Percentiles rank a stretch among this genome's conserved stretches.
Evolutionary conservation across 64 coral and sea anemone species (phyloP).

Genomic region (Actinia tenebrosa): DNA sequence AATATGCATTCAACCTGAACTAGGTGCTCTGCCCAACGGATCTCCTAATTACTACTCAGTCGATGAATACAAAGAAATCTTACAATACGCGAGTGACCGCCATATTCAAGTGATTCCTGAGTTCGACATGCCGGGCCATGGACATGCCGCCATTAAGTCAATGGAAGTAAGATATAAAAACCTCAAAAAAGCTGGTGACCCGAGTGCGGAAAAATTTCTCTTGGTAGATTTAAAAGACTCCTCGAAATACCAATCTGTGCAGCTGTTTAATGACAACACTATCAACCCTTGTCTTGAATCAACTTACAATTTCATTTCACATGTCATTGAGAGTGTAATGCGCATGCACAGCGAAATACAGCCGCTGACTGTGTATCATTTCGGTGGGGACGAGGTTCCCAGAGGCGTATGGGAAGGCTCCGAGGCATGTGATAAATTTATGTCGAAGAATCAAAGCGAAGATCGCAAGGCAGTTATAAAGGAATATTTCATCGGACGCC

Average conservation of each 20-base stretch:
- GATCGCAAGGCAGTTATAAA: background rate
- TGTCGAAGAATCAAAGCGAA: background rate
- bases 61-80: slow-evolving; percentile 13
- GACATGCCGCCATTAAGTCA: slow-evolving; percentile 58
- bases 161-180: slow-evolving; percentile 41
- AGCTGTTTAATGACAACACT: slow-evolving; percentile 46
- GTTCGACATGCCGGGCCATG: slow-evolving; percentile 72
- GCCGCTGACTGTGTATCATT: slow-evolving; percentile 52
- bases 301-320: slow-evolving; percentile 48
- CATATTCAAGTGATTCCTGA: slow-evolving; percentile 72
- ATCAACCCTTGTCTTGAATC: slow-evolving; percentile 71
- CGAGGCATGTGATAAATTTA: background rate
- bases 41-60: slow-evolving; percentile 11
- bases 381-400: slow-evolving; percentile 62
- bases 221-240: slow-evolving; percentile 29
- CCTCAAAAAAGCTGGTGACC: slow-evolving; percentile 18
- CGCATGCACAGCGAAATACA: slow-evolving; percentile 45
- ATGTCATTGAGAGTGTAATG: slow-evolving; percentile 29
- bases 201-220: slow-evolving; percentile 24
- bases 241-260: slow-evolving; percentile 39
- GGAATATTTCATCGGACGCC: slow-evolving; percentile 29
- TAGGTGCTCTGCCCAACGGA: slow-evolving; percentile 34
- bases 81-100: slow-evolving; percentile 43
- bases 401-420: slow-evolving; percentile 24
- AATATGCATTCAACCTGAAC: slow-evolving; percentile 43